Conservation (phyloP, 1,140 invertebrate species). For the Campoletis sonorensis region DNA sequence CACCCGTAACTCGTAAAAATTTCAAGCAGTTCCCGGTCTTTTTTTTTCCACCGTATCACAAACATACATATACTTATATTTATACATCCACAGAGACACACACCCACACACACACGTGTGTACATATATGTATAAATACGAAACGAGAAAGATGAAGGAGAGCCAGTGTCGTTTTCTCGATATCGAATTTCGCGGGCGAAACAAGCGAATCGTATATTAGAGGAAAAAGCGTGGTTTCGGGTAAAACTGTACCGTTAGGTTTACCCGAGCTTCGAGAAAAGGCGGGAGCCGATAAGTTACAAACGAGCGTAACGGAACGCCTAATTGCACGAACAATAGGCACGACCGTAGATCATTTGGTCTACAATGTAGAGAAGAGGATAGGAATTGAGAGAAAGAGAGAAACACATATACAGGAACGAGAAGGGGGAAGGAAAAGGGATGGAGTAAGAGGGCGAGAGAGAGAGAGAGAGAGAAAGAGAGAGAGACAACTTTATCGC, state of each 20-base stretch:
- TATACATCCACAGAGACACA: not conserved
- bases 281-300: constrained; percentile 42
- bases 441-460: not conserved
- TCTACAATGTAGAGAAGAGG: not conserved
- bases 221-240: constrained; percentile 1
- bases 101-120: not conserved
- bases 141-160: constrained; percentile 1
- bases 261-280: constrained; percentile 11
- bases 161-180: constrained; percentile 23
- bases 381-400: constrained; percentile 7
- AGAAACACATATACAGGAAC: not conserved
- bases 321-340: constrained; percentile 45
- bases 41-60: not conserved
- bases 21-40: not conserved
- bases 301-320: constrained; percentile 34
- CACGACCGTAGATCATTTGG: constrained; percentile 37
- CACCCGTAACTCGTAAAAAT: not conserved
- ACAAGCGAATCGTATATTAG: not conserved
- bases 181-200: constrained; percentile 25
- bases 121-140: not conserved
- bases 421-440: not conserved
- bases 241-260: not conserved
- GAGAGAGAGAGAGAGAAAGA: not conserved
- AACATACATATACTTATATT: not conserved
- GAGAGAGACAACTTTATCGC: constrained; percentile 35